Percentiles rank a stretch among this genome's conserved stretches.
phyloP scores from a whole-genome alignment of 2,113 vertebrate genomes.

The Arizona elegans region DNA sequence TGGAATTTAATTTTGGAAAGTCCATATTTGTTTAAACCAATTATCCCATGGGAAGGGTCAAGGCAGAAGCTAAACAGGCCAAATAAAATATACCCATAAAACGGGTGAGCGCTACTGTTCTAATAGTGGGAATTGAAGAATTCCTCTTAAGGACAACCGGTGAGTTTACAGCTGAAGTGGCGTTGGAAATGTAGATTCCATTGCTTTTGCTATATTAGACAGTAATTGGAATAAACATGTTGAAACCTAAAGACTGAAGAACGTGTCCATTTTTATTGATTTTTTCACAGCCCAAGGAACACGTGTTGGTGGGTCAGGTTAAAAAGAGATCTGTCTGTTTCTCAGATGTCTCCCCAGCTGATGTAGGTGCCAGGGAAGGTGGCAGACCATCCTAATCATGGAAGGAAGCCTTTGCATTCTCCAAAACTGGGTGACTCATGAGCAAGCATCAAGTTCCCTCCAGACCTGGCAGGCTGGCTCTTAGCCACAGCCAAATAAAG shows the following conservation, averaged over 20 bases:
- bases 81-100: not conserved
- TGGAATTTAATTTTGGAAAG: not conserved
- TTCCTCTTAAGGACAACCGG: not conserved
- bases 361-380: not conserved
- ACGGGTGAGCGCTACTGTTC: not conserved
- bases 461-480: not conserved
- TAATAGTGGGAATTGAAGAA: not conserved
- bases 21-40: not conserved
- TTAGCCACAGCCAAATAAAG: not conserved
- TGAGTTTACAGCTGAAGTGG: not conserved
- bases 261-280: not conserved
- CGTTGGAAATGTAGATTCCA: not conserved
- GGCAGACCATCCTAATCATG: not conserved
- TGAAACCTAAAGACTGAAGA: not conserved
- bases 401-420: not conserved
- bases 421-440: not conserved
- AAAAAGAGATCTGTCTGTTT: not conserved
- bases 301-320: not conserved
- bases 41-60: not conserved
- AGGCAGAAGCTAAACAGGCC: not conserved
- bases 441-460: not conserved
- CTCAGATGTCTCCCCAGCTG: not conserved
- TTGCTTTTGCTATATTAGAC: not conserved
- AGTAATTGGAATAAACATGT: not conserved
- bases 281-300: not conserved